These are phyloP conservation scores for Drosophila lacteicornis DNA, from an alignment of 1,140 invertebrate species.

Conservation along the genomic window DNA sequence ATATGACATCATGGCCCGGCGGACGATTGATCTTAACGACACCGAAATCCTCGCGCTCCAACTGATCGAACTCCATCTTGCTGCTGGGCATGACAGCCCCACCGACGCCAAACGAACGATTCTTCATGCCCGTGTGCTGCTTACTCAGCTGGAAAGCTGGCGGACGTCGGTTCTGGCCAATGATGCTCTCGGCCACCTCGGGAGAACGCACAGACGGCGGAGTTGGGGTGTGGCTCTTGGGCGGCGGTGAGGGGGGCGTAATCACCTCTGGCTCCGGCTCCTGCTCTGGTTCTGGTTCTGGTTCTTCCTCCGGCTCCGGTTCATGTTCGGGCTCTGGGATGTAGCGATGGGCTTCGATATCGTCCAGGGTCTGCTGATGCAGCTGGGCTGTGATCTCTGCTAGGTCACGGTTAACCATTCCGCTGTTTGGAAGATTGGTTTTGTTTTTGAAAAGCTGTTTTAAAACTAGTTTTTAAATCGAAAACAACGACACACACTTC, in stretches of 20 bases:
- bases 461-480: conserved; percentile 13
- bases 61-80: conserved; percentile 84
- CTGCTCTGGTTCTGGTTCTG: conserved; percentile 36
- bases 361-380: conserved; percentile 26
- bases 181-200: conserved; percentile 67
- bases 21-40: conserved; percentile 82
- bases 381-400: conserved; percentile 58
- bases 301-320: conserved; percentile 46
- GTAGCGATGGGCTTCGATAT: conserved; percentile 25
- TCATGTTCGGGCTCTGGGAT: conserved; percentile 28
- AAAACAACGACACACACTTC: conserved; percentile 1
- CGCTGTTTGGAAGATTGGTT: conserved; percentile 54
- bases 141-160: conserved; percentile 78
- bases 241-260: conserved; percentile 51
- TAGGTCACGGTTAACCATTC: conserved; percentile 47
- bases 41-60: conserved; percentile 78
- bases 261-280: conserved; percentile 45
- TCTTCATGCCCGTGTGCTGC: conserved; percentile 84
- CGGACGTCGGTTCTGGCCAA: conserved; percentile 65
- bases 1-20: conserved; percentile 61
- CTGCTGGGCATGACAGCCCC: conserved; percentile 78
- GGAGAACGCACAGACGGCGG: conserved; percentile 63
- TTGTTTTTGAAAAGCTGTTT: conserved; percentile 25
- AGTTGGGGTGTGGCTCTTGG: conserved; percentile 56
- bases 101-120: conserved; percentile 80